A percentile compares a stretch with the other conserved stretches of the same genome.
phyloP scores from a whole-genome alignment of 2,888 invertebrate genomes.

The Stegana nigrithorax region DNA sequence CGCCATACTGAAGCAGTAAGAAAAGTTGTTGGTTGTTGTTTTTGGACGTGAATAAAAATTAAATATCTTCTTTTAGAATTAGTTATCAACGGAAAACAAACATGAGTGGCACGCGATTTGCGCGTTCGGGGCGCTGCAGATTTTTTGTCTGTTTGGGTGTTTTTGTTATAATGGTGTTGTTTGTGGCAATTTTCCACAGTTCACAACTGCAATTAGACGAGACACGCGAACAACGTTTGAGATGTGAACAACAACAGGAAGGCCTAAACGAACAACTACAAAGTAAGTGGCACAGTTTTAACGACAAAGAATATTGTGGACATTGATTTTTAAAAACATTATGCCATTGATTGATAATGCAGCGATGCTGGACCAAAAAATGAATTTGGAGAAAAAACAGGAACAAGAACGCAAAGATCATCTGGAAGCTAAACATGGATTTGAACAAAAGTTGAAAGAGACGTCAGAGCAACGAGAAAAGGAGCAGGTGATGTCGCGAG shows the following conservation, averaged over 20 bases:
- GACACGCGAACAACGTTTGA: constrained; percentile 69
- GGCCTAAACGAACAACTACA: constrained; percentile 72
- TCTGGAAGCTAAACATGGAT: constrained; percentile 69
- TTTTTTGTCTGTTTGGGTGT: constrained; percentile 71
- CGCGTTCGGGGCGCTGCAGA: constrained; percentile 73
- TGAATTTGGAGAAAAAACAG: constrained; percentile 72
- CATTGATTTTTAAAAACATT: neutral
- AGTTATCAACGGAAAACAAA: constrained; percentile 14
- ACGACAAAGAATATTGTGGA: too few species aligned
- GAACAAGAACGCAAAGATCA: constrained; percentile 72
- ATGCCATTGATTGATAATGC: constrained; percentile 29
- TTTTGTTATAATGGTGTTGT: constrained; percentile 70
- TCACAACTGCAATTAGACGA: constrained; percentile 73
- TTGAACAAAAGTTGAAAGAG: constrained; percentile 70
- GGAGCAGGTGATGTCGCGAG: constrained; percentile 69
- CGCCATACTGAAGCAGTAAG: too few species aligned
- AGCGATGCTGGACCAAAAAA: constrained; percentile 74
- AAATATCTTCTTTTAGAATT: too few species aligned
- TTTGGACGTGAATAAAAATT: too few species aligned
- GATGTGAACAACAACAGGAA: constrained; percentile 73
- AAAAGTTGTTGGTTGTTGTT: too few species aligned
- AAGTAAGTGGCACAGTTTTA: constrained; percentile 69
- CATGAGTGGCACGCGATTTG: constrained; percentile 70
- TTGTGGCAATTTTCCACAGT: constrained; percentile 73
- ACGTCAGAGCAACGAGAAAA: constrained; percentile 70